These are phyloP conservation scores for Todiramphus chloris DNA, from an alignment of 2,113 vertebrate genomes.

Conservation along the genomic window DNA sequence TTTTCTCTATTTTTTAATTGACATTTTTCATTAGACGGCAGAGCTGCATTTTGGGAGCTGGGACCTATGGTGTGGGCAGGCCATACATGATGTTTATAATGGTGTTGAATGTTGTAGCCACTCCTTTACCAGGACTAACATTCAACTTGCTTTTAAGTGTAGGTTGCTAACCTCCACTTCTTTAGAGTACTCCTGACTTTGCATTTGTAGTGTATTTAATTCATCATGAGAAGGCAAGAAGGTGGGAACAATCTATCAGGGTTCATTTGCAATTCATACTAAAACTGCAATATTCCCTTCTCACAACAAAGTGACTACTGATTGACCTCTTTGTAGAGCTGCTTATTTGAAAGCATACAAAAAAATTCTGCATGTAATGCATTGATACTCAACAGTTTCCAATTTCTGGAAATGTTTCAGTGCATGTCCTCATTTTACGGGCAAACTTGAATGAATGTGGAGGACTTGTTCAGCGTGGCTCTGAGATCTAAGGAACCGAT, in stretches of 20 bases:
- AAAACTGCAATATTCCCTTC: not conserved
- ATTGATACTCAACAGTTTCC: not conserved
- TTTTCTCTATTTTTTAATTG: not conserved
- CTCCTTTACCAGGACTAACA: not conserved
- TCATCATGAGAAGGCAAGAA: not conserved
- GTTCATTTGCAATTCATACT: not conserved
- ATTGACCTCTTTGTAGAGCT: not conserved
- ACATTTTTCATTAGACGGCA: not conserved
- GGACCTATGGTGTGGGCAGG: not conserved
- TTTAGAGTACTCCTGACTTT: not conserved
- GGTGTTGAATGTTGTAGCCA: not conserved
- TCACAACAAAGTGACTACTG: slow-evolving; percentile 39
- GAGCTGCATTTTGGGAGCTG: not conserved
- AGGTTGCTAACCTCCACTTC: not conserved
- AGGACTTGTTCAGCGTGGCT: not conserved
- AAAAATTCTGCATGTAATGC: not conserved
- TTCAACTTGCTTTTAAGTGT: not conserved
- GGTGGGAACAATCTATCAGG: not conserved
- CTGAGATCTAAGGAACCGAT: not conserved
- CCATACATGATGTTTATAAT: not conserved
- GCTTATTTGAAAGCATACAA: not conserved
- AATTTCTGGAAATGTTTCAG: not conserved
- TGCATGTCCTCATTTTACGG: not conserved
- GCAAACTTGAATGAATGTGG: not conserved
- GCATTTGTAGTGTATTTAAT: not conserved